A percentile compares a stretch with the other conserved stretches of the same genome.
These are phyloP conservation scores for Onychomys leucogaster DNA, from an alignment of 2,797 vertebrate genomes.

Conservation along the genomic window DNA sequence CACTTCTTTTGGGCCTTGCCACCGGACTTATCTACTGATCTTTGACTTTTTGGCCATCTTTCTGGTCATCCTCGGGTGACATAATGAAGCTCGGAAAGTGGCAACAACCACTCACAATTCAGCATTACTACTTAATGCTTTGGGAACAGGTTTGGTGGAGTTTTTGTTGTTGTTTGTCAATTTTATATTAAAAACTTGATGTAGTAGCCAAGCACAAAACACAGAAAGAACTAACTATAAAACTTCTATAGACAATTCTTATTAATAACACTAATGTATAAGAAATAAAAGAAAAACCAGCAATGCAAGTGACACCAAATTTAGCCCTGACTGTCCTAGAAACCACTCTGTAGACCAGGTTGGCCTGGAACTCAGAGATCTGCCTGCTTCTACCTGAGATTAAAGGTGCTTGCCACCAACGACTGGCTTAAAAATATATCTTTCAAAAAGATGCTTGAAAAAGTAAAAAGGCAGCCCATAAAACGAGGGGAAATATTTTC, in stretches of 20 bases:
- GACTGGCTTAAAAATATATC: background rate
- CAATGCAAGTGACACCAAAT: constrained; percentile 40
- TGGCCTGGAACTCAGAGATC: background rate
- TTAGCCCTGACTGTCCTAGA: background rate
- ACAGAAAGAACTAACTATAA: constrained; percentile 29
- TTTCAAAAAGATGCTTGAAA: constrained; percentile 18
- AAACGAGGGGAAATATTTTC: constrained; percentile 51
- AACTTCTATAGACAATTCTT: constrained; percentile 36
- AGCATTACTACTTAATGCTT: background rate
- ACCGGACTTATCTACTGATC: background rate
- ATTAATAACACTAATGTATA: background rate
- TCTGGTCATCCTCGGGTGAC: background rate
- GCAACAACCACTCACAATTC: background rate
- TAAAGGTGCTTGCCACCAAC: background rate
- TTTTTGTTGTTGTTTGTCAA: background rate
- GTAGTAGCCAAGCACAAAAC: constrained; percentile 9
- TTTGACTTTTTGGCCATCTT: background rate
- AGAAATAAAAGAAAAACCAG: constrained; percentile 23
- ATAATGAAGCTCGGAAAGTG: background rate
- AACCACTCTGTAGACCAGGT: background rate
- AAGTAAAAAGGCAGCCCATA: constrained; percentile 6
- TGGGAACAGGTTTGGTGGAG: background rate
- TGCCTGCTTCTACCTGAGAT: background rate
- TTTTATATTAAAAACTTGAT: constrained; percentile 63
- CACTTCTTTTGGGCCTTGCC: no score